These are phyloP conservation scores for Chlorocebus sabaeus DNA, from an alignment of 2,113 vertebrate species.

Conservation along the genomic window DNA sequence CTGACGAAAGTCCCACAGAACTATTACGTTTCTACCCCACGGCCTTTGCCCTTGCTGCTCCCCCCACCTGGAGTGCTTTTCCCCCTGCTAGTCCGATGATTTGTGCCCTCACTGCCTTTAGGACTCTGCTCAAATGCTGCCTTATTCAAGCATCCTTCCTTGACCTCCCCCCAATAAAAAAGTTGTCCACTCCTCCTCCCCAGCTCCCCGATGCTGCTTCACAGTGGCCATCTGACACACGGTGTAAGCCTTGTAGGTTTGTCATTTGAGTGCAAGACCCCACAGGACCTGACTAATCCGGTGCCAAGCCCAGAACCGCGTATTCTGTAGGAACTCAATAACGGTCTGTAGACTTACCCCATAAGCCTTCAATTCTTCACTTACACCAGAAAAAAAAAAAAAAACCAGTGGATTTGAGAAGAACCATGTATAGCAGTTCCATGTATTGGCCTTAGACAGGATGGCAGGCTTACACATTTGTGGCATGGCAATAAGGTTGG, in stretches of 20 bases:
- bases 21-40: neutral
- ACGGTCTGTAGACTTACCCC: neutral
- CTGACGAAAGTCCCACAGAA: neutral
- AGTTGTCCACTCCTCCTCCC: neutral
- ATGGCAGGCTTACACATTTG: rapidly evolving
- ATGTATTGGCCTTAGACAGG: neutral
- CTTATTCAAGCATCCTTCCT: neutral
- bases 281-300: neutral
- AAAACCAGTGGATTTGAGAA: neutral
- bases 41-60: neutral
- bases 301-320: rapidly evolving
- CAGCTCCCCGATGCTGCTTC: neutral
- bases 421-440: too few relatives aligned
- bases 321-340: rapidly evolving
- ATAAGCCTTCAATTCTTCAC: neutral
- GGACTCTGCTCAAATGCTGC: neutral
- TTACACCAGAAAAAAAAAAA: neutral
- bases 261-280: neutral
- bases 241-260: neutral
- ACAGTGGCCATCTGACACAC: neutral
- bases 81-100: neutral
- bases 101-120: neutral
- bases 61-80: rapidly evolving
- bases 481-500: rapidly evolving
- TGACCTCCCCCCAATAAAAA: neutral